Conservation (phyloP, 2,888 invertebrate species). For the Sthenelais limicola region DNA sequence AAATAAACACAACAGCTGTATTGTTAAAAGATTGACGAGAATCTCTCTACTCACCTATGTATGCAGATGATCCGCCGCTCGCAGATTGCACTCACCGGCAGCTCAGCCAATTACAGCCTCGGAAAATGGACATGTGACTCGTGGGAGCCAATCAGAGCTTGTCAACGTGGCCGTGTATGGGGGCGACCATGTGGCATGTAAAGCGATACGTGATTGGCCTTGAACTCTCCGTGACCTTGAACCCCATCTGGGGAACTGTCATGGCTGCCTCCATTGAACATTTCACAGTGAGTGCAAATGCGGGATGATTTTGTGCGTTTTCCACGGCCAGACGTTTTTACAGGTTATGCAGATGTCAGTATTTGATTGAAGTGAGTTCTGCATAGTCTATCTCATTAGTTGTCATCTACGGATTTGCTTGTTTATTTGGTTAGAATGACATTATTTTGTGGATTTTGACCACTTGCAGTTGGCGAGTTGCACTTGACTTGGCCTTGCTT, state of each 20-base stretch:
- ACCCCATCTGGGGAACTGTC: background rate
- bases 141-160: constrained; percentile 31
- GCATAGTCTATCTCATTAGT: no score
- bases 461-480: no score
- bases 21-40: constrained; percentile 17
- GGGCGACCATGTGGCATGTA: constrained; percentile 24
- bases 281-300: no score
- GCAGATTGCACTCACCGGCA: background rate
- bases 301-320: no score
- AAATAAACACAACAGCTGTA: constrained; percentile 36
- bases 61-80: background rate
- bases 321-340: no score
- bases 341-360: no score
- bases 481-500: no score
- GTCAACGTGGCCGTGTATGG: constrained; percentile 41
- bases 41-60: constrained; percentile 22
- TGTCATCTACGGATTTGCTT: no score
- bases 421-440: no score
- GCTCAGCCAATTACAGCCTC: background rate
- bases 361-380: no score
- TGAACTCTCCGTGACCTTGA: constrained; percentile 5
- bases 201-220: constrained; percentile 39
- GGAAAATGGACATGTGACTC: background rate
- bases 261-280: no score
- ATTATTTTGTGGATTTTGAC: no score